Conservation (phyloP, 2,888 invertebrate genomes). For the Andricus quercusramuli region DNA sequence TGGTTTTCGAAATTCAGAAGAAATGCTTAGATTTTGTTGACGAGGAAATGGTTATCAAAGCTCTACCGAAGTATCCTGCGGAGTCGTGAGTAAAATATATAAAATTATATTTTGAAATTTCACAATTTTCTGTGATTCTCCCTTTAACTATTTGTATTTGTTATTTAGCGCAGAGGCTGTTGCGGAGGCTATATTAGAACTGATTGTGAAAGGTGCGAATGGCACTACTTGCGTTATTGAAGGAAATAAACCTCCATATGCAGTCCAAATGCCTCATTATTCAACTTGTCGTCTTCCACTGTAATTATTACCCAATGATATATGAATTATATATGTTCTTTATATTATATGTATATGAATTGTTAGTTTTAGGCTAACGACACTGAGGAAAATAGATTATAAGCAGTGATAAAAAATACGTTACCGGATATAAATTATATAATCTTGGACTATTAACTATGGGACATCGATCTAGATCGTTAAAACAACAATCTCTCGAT, state of each 20-base stretch:
- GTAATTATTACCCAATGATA: background rate
- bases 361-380: no score
- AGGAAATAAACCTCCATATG: slow-evolving; percentile 7
- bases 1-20: background rate
- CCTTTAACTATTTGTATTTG: background rate
- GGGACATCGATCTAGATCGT: no score
- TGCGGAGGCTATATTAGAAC: background rate
- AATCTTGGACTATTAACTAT: no score
- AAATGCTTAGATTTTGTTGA: background rate
- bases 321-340: no score
- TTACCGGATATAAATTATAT: no score
- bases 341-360: no score
- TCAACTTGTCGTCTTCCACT: background rate
- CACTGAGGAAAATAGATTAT: no score
- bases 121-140: background rate
- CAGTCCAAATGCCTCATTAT: background rate
- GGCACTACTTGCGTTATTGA: slow-evolving; percentile 13
- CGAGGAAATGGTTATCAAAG: background rate
- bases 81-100: background rate
- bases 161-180: background rate
- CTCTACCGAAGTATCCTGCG: background rate
- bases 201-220: background rate
- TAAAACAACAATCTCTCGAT: no score
- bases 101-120: background rate
- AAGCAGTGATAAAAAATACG: no score